Conservation (phyloP, 1,140 invertebrate species). For the Eubasilissa regina region DNA sequence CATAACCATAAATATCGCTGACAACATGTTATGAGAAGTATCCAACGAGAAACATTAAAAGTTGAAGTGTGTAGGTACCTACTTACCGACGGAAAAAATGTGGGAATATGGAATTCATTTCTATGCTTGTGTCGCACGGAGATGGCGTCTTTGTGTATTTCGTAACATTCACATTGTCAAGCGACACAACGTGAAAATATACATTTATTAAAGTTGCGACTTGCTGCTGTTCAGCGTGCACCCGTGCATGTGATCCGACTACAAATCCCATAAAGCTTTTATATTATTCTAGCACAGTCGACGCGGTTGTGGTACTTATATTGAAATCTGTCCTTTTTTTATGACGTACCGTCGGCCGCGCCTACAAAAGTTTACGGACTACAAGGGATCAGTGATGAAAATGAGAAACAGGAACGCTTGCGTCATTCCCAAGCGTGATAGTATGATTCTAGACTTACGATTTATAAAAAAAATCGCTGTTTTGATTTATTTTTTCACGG, state of each 20-base stretch:
- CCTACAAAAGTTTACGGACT: too few relatives aligned
- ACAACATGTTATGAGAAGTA: neutral
- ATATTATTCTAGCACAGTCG: too few relatives aligned
- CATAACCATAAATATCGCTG: neutral
- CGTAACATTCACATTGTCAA: constrained; percentile 24
- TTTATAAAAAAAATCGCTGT: too few relatives aligned
- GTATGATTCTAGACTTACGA: too few relatives aligned
- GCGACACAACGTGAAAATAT: constrained; percentile 5
- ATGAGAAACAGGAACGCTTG: too few relatives aligned
- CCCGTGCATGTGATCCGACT: constrained; percentile 10
- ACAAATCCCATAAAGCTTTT: neutral
- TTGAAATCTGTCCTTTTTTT: too few relatives aligned
- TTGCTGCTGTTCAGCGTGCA: neutral
- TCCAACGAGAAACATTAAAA: neutral
- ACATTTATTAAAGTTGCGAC: constrained; percentile 7
- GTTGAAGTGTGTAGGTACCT: too few relatives aligned
- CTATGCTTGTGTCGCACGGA: constrained; percentile 19
- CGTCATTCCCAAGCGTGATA: too few relatives aligned
- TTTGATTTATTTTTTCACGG: too few relatives aligned
- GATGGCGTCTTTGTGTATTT: constrained; percentile 33
- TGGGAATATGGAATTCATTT: constrained; percentile 23
- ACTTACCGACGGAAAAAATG: constrained; percentile 18
- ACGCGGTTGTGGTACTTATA: too few relatives aligned
- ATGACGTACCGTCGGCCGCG: too few relatives aligned
- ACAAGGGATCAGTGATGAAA: too few relatives aligned